Conservation (phyloP, 1,140 invertebrate species). For the Temnothorax longispinosus region DNA sequence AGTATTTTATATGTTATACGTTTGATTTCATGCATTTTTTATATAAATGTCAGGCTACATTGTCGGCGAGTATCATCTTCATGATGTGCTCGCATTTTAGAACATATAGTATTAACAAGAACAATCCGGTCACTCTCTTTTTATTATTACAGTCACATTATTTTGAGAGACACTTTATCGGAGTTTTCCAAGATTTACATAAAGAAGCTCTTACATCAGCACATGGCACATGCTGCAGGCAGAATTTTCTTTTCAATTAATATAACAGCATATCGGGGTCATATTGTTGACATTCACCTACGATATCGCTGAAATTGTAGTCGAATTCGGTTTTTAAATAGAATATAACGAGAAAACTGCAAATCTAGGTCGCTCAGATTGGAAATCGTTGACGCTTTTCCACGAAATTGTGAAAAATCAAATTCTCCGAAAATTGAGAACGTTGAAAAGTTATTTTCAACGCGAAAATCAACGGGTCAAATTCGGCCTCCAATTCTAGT, state of each 20-base stretch:
- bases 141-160: not conserved
- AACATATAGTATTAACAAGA: not conserved
- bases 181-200: not conserved
- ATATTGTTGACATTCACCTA: not conserved
- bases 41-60: not conserved
- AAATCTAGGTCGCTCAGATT: slow-evolving; percentile 42
- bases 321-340: slow-evolving; percentile 48
- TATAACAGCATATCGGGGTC: not conserved
- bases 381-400: slow-evolving; percentile 53
- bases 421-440: slow-evolving; percentile 56
- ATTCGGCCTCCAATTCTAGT: not conserved
- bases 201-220: slow-evolving; percentile 22
- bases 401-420: slow-evolving; percentile 49
- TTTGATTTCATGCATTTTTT: not conserved
- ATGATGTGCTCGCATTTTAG: not conserved
- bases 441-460: slow-evolving; percentile 54
- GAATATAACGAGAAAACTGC: slow-evolving; percentile 54
- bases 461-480: slow-evolving; percentile 31
- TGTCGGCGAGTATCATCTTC: not conserved
- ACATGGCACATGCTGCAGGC: not conserved
- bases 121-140: not conserved
- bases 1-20: slow-evolving; percentile 16
- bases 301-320: slow-evolving; percentile 34
- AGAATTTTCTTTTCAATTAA: slow-evolving; percentile 32
- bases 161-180: not conserved